Base-by-base conservation (phyloP, 2,797 vertebrate genomes). In the Urosaurus nigricauda region DNA sequence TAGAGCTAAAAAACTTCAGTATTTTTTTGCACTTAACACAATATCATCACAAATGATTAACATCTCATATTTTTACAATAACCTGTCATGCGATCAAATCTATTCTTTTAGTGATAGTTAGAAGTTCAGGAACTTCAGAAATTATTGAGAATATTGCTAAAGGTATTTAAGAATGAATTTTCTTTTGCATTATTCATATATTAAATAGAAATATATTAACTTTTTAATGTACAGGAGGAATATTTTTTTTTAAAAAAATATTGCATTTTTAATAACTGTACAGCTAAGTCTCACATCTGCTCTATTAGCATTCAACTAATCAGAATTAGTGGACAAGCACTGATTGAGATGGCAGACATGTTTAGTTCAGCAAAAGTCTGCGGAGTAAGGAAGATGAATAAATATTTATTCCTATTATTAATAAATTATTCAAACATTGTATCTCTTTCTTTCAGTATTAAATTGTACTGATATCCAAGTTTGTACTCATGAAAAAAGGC, bases 1-100 rank as follows among this genome's bases (percentile, higher is more conserved):
- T 75, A 84, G 17, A 89, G 93, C 93, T 91, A 87, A 85, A 91
- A 94, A 89, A 37, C 32, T 94, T 94, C 90, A 90, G 88, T 53
- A 29, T 68, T 90, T 89, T 93, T 92, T 91, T 86, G 8, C 93
- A 94, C 92, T 93, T 93, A 93, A 93, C 90, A 93, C 91, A 94
- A 88, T 87, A 93, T 90, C 68, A 85, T 90, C 91, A 94, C 81
- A 79, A 85, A 90, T 93, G 87, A 56, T 32, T 79, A 84, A 93
- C 94, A 91, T 95, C 89, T 92, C 32, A 91, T 85, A 90, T 60
- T 85, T 90, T 93, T 92, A 92, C 51, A 94, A 91, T 60, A 88
- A 58, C 89, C 86, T 92, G 85, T 88, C 89, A 88, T 63, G 88
- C 24, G 26, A 75, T 75, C 84, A 77, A 94, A 75, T 70, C 89